Conservation (phyloP, 2,888 invertebrate genomes). For the Drosophila mimica region DNA sequence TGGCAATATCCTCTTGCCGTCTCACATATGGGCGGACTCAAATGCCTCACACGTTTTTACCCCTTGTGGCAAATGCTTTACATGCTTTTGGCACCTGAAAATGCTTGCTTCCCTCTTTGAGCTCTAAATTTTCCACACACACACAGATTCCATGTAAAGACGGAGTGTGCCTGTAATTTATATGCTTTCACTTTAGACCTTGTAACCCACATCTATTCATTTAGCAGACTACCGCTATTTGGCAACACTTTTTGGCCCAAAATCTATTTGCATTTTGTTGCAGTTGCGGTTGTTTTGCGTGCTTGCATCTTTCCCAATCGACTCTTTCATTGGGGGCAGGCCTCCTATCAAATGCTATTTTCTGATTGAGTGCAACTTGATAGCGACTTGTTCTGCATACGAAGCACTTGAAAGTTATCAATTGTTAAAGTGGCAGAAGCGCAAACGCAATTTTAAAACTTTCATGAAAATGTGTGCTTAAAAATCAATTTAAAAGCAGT, state of each 20-base stretch:
- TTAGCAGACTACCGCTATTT: conserved; percentile 19
- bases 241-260: conserved; percentile 6
- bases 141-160: neutral
- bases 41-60: conserved; percentile 35
- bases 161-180: conserved; percentile 47
- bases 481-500: conserved; percentile 45
- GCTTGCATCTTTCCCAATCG: neutral
- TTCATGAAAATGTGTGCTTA: conserved; percentile 11
- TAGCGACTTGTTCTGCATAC: neutral
- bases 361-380: neutral
- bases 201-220: conserved; percentile 18
- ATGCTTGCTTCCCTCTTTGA: conserved; percentile 19
- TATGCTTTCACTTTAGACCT: conserved; percentile 30
- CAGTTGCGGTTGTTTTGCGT: conserved; percentile 1
- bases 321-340: neutral
- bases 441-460: conserved; percentile 4
- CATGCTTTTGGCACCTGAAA: conserved; percentile 55
- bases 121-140: conserved; percentile 1
- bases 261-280: conserved; percentile 9
- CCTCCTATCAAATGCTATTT: conserved; percentile 12
- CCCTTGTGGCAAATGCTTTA: conserved; percentile 42
- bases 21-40: conserved; percentile 21
- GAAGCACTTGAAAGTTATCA: conserved; percentile 4
- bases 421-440: conserved; percentile 4
- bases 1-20: conserved; percentile 32